Evolutionary conservation across 2,797 vertebrate species (phyloP).

Genomic region (Gambelia wislizenii): DNA sequence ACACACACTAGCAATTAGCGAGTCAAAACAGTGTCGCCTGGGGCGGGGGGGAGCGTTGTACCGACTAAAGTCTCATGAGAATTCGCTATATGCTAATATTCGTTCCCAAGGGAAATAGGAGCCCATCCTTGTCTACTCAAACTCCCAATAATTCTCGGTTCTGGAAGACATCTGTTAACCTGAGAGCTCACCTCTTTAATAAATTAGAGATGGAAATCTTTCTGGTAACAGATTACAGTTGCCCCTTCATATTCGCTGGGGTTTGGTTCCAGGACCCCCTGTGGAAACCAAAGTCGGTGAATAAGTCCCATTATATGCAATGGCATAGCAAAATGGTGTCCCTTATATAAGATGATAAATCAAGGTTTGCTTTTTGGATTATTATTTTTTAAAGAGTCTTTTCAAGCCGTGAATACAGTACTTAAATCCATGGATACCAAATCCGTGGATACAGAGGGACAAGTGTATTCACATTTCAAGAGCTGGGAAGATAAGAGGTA

Average conservation of each 20-base stretch:
- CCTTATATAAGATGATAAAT: too few relatives aligned
- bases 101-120: background rate
- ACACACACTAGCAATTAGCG: background rate
- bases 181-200: rapidly evolving
- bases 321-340: too few relatives aligned
- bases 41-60: background rate
- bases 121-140: rapidly evolving
- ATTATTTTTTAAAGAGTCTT: too few relatives aligned
- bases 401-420: too few relatives aligned
- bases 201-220: background rate
- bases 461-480: background rate
- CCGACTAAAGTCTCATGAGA: conserved; percentile 21
- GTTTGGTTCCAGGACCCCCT: too few relatives aligned
- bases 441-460: too few relatives aligned
- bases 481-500: background rate
- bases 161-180: background rate
- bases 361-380: too few relatives aligned
- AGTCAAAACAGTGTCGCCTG: conserved; percentile 13
- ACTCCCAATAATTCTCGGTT: background rate
- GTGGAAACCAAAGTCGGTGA: too few relatives aligned
- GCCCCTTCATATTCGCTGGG: too few relatives aligned
- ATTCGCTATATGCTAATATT: background rate
- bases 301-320: too few relatives aligned
- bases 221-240: too few relatives aligned
- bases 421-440: too few relatives aligned